Evolutionary conservation across 2,113 vertebrate genomes (phyloP).

Genomic region (Pelmatolapia mariae): DNA sequence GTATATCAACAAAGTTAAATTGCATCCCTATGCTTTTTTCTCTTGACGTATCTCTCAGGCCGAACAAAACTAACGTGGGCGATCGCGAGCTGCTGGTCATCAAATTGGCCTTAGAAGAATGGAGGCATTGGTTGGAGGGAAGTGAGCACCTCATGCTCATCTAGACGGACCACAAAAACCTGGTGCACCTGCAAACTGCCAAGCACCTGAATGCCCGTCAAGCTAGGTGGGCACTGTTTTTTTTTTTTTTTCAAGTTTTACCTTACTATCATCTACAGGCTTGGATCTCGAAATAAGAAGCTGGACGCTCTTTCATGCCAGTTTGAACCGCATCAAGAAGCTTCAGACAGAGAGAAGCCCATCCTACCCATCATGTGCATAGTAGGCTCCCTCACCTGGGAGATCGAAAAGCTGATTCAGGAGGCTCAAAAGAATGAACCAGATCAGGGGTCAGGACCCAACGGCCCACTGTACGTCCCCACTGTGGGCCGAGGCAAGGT

Average conservation of each 20-base stretch:
- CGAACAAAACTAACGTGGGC: not conserved
- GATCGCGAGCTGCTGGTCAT: not conserved
- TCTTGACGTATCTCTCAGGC: not conserved
- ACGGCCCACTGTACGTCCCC: not conserved
- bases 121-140: not conserved
- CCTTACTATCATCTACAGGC: not conserved
- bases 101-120: not conserved
- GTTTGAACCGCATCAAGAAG: not conserved
- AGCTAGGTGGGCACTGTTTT: not conserved
- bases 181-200: not conserved
- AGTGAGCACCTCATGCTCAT: not conserved
- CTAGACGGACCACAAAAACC: not conserved
- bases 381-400: not conserved
- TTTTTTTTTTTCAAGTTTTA: not conserved
- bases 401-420: not conserved
- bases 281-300: not conserved
- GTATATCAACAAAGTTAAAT: not conserved
- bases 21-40: not conserved
- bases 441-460: not conserved
- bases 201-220: not conserved
- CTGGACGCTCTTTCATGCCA: not conserved
- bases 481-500: not conserved
- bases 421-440: not conserved
- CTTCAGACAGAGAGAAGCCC: not conserved
- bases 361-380: not conserved